A percentile compares a stretch with the other conserved stretches of the same genome.
These are phyloP conservation scores for Marisa cornuarietis DNA, from an alignment of 1,140 invertebrate species.

Conservation along the genomic window DNA sequence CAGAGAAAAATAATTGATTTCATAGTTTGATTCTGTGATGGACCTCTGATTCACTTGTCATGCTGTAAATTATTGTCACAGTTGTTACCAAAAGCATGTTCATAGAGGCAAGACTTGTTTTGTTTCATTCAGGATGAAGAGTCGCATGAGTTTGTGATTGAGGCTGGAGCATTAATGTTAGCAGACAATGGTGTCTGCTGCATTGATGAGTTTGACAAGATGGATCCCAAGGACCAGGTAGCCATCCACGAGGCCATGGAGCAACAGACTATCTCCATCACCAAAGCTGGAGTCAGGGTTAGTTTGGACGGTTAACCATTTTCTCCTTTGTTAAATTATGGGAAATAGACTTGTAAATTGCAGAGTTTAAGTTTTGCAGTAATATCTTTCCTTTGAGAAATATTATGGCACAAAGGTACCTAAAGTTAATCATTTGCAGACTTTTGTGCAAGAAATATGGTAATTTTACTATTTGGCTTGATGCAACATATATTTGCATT, in stretches of 20 bases:
- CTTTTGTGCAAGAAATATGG: too few relatives aligned
- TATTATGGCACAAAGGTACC: too few relatives aligned
- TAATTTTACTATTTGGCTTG: too few relatives aligned
- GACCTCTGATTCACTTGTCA: too few relatives aligned
- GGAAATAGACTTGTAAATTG: not conserved
- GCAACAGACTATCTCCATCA: constrained; percentile 99
- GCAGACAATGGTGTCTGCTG: constrained; percentile 99
- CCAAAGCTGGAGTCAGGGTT: constrained; percentile 95
- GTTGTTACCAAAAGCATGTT: too few relatives aligned
- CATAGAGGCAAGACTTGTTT: not conserved
- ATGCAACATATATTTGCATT: too few relatives aligned
- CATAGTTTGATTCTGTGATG: too few relatives aligned
- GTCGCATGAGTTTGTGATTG: constrained; percentile 98
- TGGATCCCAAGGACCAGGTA: constrained; percentile 97
- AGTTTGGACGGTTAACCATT: constrained; percentile 5
- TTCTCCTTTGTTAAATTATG: not conserved
- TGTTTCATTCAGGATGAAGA: constrained; percentile 92
- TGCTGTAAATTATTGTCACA: too few relatives aligned
- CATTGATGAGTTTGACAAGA: constrained; percentile 99
- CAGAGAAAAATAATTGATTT: too few relatives aligned
- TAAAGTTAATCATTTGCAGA: too few relatives aligned
- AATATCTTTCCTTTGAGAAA: not conserved
- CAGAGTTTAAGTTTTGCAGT: not conserved
- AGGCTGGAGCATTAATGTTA: constrained; percentile 98
- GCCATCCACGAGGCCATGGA: constrained; percentile 99